Evolutionary conservation across 1,140 invertebrate species (phyloP).

Genomic region (honey bee (Apis mellifera)): DNA sequence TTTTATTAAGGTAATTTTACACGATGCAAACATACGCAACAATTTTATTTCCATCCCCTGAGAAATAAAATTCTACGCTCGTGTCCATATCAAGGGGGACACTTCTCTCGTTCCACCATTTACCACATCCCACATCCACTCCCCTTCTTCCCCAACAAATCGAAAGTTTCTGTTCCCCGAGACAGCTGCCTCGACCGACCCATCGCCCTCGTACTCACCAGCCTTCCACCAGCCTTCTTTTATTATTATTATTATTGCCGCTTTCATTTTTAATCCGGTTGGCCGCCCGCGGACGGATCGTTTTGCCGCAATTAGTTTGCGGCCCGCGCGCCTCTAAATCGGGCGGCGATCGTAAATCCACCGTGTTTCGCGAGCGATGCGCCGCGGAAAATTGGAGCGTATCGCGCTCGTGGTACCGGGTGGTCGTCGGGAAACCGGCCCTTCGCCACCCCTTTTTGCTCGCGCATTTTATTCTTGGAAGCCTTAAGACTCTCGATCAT

Average conservation of each 20-base stretch:
- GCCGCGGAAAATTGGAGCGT: constrained; percentile 65
- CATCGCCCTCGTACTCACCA: background rate
- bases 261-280: constrained; percentile 27
- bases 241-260: background rate
- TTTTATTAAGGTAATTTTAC: too few relatives aligned
- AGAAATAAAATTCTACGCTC: too few relatives aligned
- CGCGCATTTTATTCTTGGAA: constrained; percentile 42
- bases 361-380: constrained; percentile 50
- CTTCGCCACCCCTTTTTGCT: constrained; percentile 24
- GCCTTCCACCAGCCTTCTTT: background rate
- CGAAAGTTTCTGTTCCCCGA: background rate
- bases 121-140: background rate
- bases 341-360: constrained; percentile 66
- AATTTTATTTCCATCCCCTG: too few relatives aligned
- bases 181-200: background rate
- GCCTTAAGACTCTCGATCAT: background rate
- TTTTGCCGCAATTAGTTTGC: constrained; percentile 73
- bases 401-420: constrained; percentile 45
- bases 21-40: too few relatives aligned
- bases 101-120: background rate
- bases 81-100: too few relatives aligned
- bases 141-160: too few relatives aligned
- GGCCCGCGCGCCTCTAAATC: constrained; percentile 62
- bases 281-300: constrained; percentile 56
- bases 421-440: constrained; percentile 56